phyloP scores from a whole-genome alignment of 2,113 vertebrate species.

The Steatornis caripensis region DNA sequence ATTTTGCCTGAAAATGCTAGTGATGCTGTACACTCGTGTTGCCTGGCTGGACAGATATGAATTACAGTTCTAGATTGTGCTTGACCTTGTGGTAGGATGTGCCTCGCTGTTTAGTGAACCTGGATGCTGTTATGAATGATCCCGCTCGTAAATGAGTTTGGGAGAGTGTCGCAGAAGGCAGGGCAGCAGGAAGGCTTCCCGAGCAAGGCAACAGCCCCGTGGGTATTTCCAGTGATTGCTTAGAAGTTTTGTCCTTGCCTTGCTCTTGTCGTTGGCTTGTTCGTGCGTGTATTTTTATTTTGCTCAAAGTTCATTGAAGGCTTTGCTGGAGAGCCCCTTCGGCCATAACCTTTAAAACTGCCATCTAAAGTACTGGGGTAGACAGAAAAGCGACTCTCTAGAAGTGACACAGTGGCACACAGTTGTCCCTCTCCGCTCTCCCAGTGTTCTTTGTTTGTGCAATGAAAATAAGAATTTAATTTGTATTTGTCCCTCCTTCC shows the following conservation, averaged over 20 bases:
- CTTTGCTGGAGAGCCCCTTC: background rate
- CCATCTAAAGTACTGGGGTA: background rate
- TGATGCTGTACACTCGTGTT: rapidly evolving
- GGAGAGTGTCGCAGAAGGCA: background rate
- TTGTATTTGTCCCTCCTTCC: background rate
- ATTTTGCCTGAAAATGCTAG: background rate
- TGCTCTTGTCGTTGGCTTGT: background rate
- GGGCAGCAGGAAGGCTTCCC: background rate
- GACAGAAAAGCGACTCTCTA: background rate
- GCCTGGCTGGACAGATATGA: background rate
- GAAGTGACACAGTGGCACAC: rapidly evolving
- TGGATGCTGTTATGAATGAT: background rate
- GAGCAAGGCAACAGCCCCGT: background rate
- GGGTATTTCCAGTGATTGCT: background rate
- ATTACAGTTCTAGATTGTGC: background rate
- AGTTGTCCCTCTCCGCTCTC: rapidly evolving
- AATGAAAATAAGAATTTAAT: background rate
- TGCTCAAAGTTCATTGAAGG: background rate
- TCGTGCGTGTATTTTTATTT: background rate
- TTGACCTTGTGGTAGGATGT: background rate
- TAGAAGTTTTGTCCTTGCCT: background rate
- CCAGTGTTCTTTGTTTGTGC: background rate
- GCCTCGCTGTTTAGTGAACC: background rate
- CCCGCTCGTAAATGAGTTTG: background rate
- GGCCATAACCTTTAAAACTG: conserved; percentile 30